Base-by-base conservation (phyloP, 2,113 vertebrate species). In the Mugil cephalus region DNA sequence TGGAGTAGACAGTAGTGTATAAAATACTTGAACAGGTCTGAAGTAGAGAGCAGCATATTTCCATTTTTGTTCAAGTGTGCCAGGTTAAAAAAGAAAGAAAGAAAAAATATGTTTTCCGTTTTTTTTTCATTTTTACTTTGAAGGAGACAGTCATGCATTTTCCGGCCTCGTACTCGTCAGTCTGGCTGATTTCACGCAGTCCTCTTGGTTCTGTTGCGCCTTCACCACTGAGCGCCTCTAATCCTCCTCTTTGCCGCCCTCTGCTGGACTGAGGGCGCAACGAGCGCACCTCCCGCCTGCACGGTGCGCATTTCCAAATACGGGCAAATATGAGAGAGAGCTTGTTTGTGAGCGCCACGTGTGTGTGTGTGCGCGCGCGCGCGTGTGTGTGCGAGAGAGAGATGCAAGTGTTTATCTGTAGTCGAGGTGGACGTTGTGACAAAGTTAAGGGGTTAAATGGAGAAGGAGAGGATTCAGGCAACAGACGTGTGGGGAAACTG, bases 271-370 rank as follows among this genome's bases (percentile, higher is more conserved):
- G 0, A n/a, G 4, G 0, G 48, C 7, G 8, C 7, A 61, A 40
- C 38, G n/a, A 40, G 67, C 85, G 30, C 74, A 72, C 80, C 61
- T 54, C 52, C 75, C 73, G 69, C 46, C n/a, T 45, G 58, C 73
- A 59, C 52, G 30, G 48, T 46, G 62, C 60, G 46, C 47, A 83
- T 76, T 83, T 91, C 91, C 89, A 91, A 91, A 91, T 92, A 91
- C 88, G 91, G 91, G 82, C 86, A 90, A 91, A 87, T 76, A 87
- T 86, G 87, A 88, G 80, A 88, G 79, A 24, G 69, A 59, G 83
- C 64, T 50, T 48, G 65, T 88, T 88, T 79, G 84, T 76, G 76
- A 55, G 24, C 66, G 18, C 62, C 63, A 11, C 14, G 59, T 34
- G 81, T 50, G 59, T 6, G 15, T 30, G 24, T 30, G 24, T 5